phyloP scores from a whole-genome alignment of 1,140 invertebrate genomes.

The Drosophila persimilis region DNA sequence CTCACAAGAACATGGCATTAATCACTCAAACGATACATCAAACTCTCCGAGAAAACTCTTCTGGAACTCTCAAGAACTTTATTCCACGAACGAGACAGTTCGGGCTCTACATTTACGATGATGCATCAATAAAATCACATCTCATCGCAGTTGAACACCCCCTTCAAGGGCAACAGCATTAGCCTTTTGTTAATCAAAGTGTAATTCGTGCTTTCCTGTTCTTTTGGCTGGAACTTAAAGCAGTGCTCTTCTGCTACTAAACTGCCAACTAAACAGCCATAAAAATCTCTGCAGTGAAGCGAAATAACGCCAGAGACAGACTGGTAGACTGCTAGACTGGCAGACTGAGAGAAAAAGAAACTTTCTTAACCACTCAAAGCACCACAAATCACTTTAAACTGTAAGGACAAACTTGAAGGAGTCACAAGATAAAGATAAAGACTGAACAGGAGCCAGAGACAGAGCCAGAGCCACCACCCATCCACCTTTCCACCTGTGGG shows the following conservation, averaged over 20 bases:
- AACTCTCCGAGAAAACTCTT: too few relatives aligned
- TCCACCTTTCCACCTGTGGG: constrained; percentile 47
- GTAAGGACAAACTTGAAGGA: constrained; percentile 65
- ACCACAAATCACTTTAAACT: constrained; percentile 80
- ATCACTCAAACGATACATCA: too few relatives aligned
- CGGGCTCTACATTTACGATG: too few relatives aligned
- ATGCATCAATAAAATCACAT: constrained; percentile 26
- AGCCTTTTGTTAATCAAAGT: constrained; percentile 52
- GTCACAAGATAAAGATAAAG: constrained; percentile 1
- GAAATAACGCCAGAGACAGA: constrained; percentile 37
- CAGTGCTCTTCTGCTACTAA: constrained; percentile 18
- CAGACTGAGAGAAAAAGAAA: constrained; percentile 39
- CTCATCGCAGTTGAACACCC: constrained; percentile 7
- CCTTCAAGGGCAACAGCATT: constrained; percentile 32
- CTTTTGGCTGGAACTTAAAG: too few relatives aligned
- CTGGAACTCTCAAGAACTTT: too few relatives aligned
- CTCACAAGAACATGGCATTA: too few relatives aligned
- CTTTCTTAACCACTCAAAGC: constrained; percentile 70
- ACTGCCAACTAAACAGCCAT: constrained; percentile 63
- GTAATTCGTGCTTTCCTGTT: constrained; percentile 20
- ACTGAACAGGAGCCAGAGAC: too few relatives aligned
- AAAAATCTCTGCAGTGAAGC: constrained; percentile 64
- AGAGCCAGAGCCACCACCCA: background rate
- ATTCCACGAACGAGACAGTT: too few relatives aligned
- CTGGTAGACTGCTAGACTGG: background rate